These are phyloP conservation scores for Setophaga coronata DNA, from an alignment of 2,113 vertebrate species.

Conservation along the genomic window DNA sequence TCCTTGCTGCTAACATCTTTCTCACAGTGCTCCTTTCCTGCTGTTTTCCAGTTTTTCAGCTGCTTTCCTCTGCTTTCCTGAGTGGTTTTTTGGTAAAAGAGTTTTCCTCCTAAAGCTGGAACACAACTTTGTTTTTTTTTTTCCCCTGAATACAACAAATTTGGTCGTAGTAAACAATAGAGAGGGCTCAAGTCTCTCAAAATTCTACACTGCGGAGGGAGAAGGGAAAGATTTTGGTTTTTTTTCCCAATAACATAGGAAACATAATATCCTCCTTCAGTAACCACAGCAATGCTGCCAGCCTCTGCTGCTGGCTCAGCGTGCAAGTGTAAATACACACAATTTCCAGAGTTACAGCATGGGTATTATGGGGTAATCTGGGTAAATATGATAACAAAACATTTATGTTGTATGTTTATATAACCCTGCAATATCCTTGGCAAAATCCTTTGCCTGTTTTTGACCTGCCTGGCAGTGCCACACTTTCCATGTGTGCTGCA, in stretches of 20 bases:
- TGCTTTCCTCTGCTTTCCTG: no score
- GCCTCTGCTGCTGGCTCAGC: neutral
- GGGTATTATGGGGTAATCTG: neutral
- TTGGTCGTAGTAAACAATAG: neutral
- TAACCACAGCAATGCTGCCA: neutral
- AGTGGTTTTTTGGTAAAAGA: no score
- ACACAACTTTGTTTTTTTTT: neutral
- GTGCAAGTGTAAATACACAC: neutral
- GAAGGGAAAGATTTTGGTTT: neutral
- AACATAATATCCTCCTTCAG: neutral
- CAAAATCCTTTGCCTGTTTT: neutral
- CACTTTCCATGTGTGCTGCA: accelerated
- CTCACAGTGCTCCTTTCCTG: neutral
- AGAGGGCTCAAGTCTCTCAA: neutral
- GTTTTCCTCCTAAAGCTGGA: neutral
- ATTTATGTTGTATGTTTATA: neutral
- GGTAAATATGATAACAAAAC: neutral
- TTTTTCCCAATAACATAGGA: neutral
- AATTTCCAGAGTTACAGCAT: neutral
- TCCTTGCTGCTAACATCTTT: neutral
- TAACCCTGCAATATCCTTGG: neutral
- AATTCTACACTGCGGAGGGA: neutral
- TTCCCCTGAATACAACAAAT: neutral
- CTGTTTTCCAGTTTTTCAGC: neutral
- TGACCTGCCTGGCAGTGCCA: accelerated